Conservation (phyloP, 2,113 vertebrate species). For the Echinops telfairi region DNA sequence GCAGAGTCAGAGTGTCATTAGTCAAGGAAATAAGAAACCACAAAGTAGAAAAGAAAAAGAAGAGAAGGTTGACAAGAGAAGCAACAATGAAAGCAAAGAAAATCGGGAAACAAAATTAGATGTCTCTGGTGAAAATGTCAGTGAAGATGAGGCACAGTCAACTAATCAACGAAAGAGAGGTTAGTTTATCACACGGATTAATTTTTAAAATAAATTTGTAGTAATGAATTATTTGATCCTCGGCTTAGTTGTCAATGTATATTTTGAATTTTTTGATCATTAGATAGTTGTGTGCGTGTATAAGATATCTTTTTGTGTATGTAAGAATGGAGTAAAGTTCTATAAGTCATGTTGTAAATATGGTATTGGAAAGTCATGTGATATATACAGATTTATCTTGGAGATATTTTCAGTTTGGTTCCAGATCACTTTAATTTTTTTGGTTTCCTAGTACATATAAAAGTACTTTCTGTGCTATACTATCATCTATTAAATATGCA, state of each 20-base stretch:
- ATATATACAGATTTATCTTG: background rate
- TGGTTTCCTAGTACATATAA: no score
- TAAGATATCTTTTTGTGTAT: background rate
- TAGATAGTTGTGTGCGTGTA: background rate
- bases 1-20: constrained; percentile 90
- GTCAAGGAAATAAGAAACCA: constrained; percentile 89
- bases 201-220: background rate
- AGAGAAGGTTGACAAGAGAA: constrained; percentile 90
- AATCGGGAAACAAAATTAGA: constrained; percentile 89
- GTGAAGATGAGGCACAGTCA: constrained; percentile 88
- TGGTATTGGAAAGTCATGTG: background rate
- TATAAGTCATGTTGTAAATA: background rate
- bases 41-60: constrained; percentile 89
- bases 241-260: background rate
- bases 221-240: background rate
- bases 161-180: constrained; percentile 92
- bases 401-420: background rate
- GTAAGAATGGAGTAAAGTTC: constrained; percentile 30
- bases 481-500: no score
- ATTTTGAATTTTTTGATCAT: constrained; percentile 11
- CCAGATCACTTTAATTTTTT: no score
- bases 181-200: constrained; percentile 70
- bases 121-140: constrained; percentile 85
- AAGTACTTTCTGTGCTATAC: no score
- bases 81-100: constrained; percentile 92